Evolutionary conservation across 1,140 invertebrate genomes (phyloP), one percentile per base, ranked within the genome.

Genomic region (Drosophila ambigua): DNA sequence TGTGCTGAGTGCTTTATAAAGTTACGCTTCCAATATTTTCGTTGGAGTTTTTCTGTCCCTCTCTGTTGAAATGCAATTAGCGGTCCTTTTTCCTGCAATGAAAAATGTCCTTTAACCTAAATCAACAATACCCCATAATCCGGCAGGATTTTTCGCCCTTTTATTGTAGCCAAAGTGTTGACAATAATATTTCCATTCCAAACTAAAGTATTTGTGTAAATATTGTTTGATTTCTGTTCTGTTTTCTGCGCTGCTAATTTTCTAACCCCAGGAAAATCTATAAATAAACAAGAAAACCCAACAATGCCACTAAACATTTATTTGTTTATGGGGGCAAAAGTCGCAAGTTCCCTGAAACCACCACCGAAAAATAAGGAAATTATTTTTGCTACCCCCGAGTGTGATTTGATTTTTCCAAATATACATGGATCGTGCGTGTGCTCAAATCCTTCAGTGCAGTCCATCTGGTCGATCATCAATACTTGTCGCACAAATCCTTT

Each of bases 401-500:
- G 64, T 43, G 67, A 69, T 69, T 58, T 69, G 65, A 58, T 71
- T 71, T 71, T 71, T 11, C 35, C 65, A 68, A 69, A 68, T 57
- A 44, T 58, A 39, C 3, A 7, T 35, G 13, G 31, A 51, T 49
- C 66, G 45, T 65, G 31, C 4, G 31, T 35, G 31, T 35, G 31
- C 31, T 2, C 26, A 28, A 28, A 28, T 71, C 57, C 46, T 23
- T 60, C 23, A 28, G 20, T 50, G 15, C 35, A 8, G 52, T 61
- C 67, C 79, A 82, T 60, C 73, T 74, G 80, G 73, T 68, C 81
- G 60, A 77, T 81, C 78, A 88, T 87, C 83, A 87, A 88, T 87
- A 88, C 83, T 82, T 85, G 82, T 85, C 82, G 83, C 82, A 61
- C 69, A 85, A 85, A 85, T 82, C 74, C 78, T 72, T 87, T 81